Evolutionary conservation across 2,888 invertebrate genomes (phyloP).

Genomic region (Spilarctia lutea): DNA sequence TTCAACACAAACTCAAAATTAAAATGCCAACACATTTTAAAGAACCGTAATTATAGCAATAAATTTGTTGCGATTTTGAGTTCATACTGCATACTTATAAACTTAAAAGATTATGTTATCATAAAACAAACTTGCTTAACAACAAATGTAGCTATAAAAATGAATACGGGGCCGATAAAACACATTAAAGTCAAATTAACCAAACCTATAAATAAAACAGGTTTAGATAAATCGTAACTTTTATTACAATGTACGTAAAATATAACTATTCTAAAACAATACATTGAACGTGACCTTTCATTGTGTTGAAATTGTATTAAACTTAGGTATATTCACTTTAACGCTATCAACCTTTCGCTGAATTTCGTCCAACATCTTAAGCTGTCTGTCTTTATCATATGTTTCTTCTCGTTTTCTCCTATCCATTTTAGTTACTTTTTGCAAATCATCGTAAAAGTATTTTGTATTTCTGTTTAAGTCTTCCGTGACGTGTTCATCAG

Average conservation of each 20-base stretch:
- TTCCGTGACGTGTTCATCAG: constrained; percentile 9
- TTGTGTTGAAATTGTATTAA: not conserved
- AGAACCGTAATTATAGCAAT: not conserved
- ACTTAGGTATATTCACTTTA: constrained; percentile 10
- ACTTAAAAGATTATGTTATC: not conserved
- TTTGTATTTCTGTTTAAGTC: constrained; percentile 2
- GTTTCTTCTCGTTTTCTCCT: not conserved
- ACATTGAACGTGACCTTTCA: constrained; percentile 4
- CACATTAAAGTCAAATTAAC: not conserved
- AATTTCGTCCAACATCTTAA: constrained; percentile 13
- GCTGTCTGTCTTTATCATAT: constrained; percentile 5
- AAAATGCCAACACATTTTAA: not conserved
- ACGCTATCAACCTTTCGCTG: constrained; percentile 18
- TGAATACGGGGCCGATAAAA: too few species aligned
- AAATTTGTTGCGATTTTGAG: too few species aligned
- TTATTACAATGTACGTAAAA: constrained; percentile 14
- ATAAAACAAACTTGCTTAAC: not conserved
- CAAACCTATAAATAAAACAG: not conserved
- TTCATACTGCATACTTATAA: too few species aligned
- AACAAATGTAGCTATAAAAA: not conserved
- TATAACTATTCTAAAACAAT: not conserved
- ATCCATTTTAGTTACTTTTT: not conserved
- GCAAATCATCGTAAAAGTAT: not conserved
- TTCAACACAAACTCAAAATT: not conserved
- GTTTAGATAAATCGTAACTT: constrained; percentile 1